Evolutionary conservation across 2,888 invertebrate species (phyloP).

Genomic region (Leucozona laternaria): DNA sequence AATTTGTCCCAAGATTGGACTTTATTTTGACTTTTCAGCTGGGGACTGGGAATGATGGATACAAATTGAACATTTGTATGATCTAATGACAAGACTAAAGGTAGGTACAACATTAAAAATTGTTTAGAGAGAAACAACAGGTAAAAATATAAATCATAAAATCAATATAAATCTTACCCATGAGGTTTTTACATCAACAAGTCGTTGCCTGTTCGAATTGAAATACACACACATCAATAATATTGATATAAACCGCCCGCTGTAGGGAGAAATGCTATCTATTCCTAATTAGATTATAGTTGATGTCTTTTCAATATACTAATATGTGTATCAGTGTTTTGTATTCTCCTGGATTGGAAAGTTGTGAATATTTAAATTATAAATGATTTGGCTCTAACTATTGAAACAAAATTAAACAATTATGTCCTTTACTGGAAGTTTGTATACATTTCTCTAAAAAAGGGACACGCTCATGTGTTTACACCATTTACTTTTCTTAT

Average conservation of each 20-base stretch:
- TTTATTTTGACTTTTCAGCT: no score
- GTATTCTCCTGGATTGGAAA: slow-evolving; percentile 17
- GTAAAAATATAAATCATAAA: not conserved
- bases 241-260: not conserved
- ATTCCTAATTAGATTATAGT: slow-evolving; percentile 59
- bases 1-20: no score
- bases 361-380: slow-evolving; percentile 15
- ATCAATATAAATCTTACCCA: not conserved
- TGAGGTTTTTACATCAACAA: slow-evolving; percentile 22
- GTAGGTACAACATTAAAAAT: no score
- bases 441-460: slow-evolving; percentile 6
- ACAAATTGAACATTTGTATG: no score
- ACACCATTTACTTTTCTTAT: not conserved
- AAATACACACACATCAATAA: not conserved
- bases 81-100: no score
- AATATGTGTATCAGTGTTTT: slow-evolving; percentile 3
- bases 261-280: slow-evolving; percentile 1
- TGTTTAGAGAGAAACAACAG: no score
- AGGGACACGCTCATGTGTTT: not conserved
- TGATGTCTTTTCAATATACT: slow-evolving; percentile 14
- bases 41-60: no score
- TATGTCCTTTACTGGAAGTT: slow-evolving; percentile 49
- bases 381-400: slow-evolving; percentile 13
- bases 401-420: not conserved
- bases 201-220: slow-evolving; percentile 10